Evolutionary conservation across 2,888 invertebrate genomes (phyloP), one percentile per base, ranked within the genome.

Genomic region (Tetragnatha montana): DNA sequence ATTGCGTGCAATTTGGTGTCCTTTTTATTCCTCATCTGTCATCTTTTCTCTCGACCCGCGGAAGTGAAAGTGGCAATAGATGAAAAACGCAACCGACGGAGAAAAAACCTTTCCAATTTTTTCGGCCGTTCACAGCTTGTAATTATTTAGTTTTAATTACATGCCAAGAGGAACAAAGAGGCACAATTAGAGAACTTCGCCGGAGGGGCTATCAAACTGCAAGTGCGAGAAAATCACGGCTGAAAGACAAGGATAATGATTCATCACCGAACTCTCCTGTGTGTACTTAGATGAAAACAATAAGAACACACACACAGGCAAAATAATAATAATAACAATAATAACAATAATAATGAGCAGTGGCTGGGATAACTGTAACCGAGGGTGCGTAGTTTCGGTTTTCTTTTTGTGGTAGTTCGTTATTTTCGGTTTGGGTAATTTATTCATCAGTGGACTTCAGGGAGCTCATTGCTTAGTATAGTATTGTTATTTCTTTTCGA

Each of bases 121-220:
- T 49, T 47, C 22, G 22, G 8, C 50, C 50, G 51, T 78, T 51
- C 81, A n/a, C 73, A 74, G 51, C 81, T 82, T 82, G 71, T 82
- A 82, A 82, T 82, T 82, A 82, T 82, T 82, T 82, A 82, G 81
- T 73, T 82, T 82, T 82, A 82, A 82, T 82, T 82, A 82, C 81
- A 73, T 82, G 81, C 73, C 81, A 82, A 73, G 73, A 50, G 22
- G 81, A 73, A 82, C 81, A 82, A 82, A 82, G 73, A 82, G 73
- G 50, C 73, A 50, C 73, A 82, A 73, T 82, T 73, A 73, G 81
- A 35, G 73, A 82, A 50, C 73, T 51, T 73, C 35, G 74, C 81
- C 81, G 22, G 81, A 50, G 73, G 81, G 51, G n/a, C 47, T 49
- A 17, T 73, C 73, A 51, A 50, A 50, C 71, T 73, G 21, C 12